phyloP scores from a whole-genome alignment of 2,888 invertebrate genomes.

The Aspidiotus rigidus region DNA sequence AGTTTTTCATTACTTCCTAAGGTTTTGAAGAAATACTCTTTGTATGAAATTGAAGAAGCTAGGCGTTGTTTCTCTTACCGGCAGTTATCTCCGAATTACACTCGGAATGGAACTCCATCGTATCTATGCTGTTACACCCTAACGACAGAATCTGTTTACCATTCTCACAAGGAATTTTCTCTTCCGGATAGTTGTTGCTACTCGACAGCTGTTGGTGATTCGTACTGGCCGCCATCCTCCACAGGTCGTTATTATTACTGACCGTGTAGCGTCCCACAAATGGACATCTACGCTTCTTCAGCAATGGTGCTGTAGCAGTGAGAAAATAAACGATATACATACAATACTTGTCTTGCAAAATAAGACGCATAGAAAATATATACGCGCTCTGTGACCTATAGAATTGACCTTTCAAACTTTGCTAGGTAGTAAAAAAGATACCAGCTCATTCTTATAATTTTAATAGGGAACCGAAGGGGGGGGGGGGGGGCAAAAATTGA shows the following conservation, averaged over 20 bases:
- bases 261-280: constrained; percentile 59
- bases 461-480: too few relatives aligned
- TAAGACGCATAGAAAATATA: too few relatives aligned
- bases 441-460: too few relatives aligned
- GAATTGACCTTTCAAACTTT: too few relatives aligned
- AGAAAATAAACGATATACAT: not conserved
- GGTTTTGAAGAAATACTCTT: too few relatives aligned
- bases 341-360: not conserved
- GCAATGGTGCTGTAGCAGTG: constrained; percentile 50
- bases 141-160: constrained; percentile 37
- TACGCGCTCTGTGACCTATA: too few relatives aligned
- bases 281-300: constrained; percentile 57
- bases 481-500: too few relatives aligned
- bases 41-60: too few relatives aligned
- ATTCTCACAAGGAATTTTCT: constrained; percentile 34
- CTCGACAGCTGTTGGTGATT: constrained; percentile 38
- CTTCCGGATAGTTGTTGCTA: constrained; percentile 36
- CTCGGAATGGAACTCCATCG: constrained; percentile 43
- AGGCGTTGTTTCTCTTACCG: constrained; percentile 37
- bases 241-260: constrained; percentile 49
- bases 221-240: constrained; percentile 49
- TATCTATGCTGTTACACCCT: constrained; percentile 40
- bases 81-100: constrained; percentile 41
- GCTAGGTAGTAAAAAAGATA: too few relatives aligned
- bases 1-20: too few relatives aligned